Base-by-base conservation (phyloP, 64 coral and sea anemone species). In the Platygyra sinensis region DNA sequence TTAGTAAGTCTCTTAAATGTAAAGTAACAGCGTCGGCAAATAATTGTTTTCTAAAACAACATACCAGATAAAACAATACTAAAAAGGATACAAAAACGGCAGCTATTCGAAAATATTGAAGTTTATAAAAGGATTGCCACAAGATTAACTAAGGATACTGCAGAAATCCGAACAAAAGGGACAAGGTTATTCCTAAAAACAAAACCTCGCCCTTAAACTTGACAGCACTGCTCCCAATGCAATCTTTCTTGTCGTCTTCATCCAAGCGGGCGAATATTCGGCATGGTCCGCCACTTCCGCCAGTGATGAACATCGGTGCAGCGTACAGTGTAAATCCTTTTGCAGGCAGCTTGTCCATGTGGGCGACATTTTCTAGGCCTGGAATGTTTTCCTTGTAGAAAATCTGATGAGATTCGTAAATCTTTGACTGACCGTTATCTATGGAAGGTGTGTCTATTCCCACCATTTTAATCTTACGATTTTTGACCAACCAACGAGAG, bases 311-410 rank as follows among this genome's bases (percentile, higher is more conserved):
- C 74, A 89, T 89, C 22, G 93, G 93, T 30, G 88, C 88, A 20
- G 88, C 88, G 60, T 94, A 94, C 15, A 94, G 49, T 62, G 49
- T 78, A 18, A 89, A 88, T 30, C 93, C 93, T 90, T 90, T 90
- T 17, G 52, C 46, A 19, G 94, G 94, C 0, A 95, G 84, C 59
- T 95, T 71, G 17, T 91, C 94, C 39, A 95, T 72, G 72, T 91
- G 77, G 11, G 94, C 94, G 4, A 95, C 89, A 75, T 91, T 95
- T 74, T 95, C 94, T 4, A 95, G 77, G 27, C 82, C 94, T 0
- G 83, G 89, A 31, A 95, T 91, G 38, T 91, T 95, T 32, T 87
- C 25, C 6, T 6, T 30, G 8, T 57, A 83, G 12, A 91, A 31
- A 38, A 91, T 88, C 71, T 39, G 89, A 69, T 95, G 94, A 2